A percentile compares a stretch with the other conserved stretches of the same genome.
Evolutionary conservation across 2,113 vertebrate species (phyloP).

Genomic region (Typhlomys cinereus): DNA sequence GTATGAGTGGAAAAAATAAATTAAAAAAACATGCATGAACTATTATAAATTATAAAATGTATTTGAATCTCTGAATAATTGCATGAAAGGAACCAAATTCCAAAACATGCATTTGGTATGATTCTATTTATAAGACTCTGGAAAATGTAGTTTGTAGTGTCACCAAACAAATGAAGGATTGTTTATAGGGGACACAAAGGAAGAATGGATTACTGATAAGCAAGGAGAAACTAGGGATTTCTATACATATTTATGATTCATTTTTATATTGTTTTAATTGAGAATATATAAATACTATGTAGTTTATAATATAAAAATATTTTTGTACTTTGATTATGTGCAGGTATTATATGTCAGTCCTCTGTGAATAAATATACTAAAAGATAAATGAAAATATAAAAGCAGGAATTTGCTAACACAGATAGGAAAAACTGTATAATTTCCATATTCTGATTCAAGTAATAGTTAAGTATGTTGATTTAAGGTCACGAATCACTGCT

Average conservation of each 20-base stretch:
- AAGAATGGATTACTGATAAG: neutral
- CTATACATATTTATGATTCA: no score
- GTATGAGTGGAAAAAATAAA: no score
- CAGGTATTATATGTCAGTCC: neutral
- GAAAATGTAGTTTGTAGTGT: neutral
- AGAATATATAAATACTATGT: neutral
- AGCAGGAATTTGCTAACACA: neutral
- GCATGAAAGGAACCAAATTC: no score
- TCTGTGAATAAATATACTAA: neutral
- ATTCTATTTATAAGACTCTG: no score
- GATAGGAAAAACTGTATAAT: neutral
- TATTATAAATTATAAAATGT: neutral
- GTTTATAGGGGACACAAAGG: neutral
- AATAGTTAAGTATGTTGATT: neutral
- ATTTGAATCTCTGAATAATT: slow-evolving; percentile 26
- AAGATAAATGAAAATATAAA: neutral
- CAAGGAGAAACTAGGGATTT: neutral
- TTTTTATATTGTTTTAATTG: neutral
- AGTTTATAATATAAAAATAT: neutral
- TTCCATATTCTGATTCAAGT: neutral
- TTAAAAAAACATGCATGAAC: neutral
- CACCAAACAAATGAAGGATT: neutral
- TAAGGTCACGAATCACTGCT: slow-evolving; percentile 11
- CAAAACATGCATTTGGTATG: neutral
- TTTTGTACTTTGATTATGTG: neutral